Percentiles rank a stretch among this genome's conserved stretches.
These are phyloP conservation scores for Frieseomelitta varia DNA, from an alignment of 1,140 invertebrate genomes.

Conservation along the genomic window DNA sequence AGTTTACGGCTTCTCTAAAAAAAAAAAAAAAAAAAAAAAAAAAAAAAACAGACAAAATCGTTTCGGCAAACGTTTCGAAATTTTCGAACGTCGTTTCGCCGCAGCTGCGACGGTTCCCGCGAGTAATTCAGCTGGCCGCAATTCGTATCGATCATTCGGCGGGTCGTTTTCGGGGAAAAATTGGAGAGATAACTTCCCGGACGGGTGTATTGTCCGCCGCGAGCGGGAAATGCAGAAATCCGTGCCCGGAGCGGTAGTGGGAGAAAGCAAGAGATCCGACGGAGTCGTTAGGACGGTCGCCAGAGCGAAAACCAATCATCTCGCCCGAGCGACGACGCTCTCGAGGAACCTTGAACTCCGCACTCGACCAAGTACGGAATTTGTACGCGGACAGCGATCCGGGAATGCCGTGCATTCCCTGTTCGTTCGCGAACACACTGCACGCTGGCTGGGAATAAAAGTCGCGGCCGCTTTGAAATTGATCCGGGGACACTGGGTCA, in stretches of 20 bases:
- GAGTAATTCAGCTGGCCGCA: not conserved
- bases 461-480: not conserved
- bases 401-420: conserved; percentile 9
- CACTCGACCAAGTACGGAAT: conserved; percentile 43
- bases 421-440: conserved; percentile 3
- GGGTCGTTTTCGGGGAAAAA: not conserved
- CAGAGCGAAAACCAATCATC: conserved; percentile 65
- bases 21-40: too few relatives aligned
- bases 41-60: not conserved
- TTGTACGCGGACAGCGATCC: conserved; percentile 15
- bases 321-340: conserved; percentile 54
- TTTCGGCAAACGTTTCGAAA: not conserved
- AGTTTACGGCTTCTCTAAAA: too few relatives aligned
- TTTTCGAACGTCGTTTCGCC: not conserved
- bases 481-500: conserved; percentile 1
- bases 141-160: not conserved
- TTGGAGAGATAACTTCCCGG: not conserved
- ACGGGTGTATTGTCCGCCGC: not conserved
- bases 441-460: conserved; percentile 1
- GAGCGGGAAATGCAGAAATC: conserved; percentile 17
- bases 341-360: conserved; percentile 61
- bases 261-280: not conserved
- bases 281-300: conserved; percentile 46
- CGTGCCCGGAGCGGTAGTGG: conserved; percentile 18
- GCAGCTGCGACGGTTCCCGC: not conserved